Percentiles rank a stretch among this genome's conserved stretches.
Conservation (phyloP, 2,888 invertebrate genomes). For the Cantharis nigra region DNA sequence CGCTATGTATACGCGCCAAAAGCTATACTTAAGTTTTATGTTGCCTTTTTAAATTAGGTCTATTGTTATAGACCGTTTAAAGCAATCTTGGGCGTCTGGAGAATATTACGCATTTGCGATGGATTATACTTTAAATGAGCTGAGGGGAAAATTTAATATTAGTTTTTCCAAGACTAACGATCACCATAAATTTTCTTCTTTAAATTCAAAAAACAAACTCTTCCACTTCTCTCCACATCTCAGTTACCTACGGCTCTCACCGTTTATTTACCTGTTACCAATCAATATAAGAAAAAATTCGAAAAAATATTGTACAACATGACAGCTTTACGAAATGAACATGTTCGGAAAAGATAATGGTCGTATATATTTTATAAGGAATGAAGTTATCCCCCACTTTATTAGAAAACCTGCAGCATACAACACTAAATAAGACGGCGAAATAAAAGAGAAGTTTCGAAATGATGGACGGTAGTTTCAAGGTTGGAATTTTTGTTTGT, state of each 20-base stretch:
- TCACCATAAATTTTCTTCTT: conserved; percentile 20
- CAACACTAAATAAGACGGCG: conserved; percentile 17
- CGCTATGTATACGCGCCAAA: conserved; percentile 45
- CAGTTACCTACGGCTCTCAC: background rate
- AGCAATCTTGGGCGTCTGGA: conserved; percentile 51
- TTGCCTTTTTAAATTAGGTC: conserved; percentile 55
- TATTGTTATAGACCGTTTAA: conserved; percentile 55
- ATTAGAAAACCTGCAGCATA: background rate
- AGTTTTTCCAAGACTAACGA: conserved; percentile 31
- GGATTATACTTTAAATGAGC: conserved; percentile 45
- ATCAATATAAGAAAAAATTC: background rate
- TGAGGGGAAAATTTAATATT: conserved; percentile 45
- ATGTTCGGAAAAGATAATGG: background rate
- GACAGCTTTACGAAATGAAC: background rate
- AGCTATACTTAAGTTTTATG: conserved; percentile 53
- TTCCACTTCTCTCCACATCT: background rate
- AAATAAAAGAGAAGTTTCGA: conserved; percentile 28
- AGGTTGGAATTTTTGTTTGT: conserved; percentile 56
- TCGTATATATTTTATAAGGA: background rate
- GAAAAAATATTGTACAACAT: background rate
- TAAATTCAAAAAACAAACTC: background rate
- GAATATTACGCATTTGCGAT: conserved; percentile 51
- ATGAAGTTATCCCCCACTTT: conserved; percentile 5
- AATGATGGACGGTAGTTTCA: conserved; percentile 55
- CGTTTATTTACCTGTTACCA: background rate